Evolutionary conservation across 2,888 invertebrate species (phyloP), one percentile per base, ranked within the genome.

Genomic region (Melieria omissa): DNA sequence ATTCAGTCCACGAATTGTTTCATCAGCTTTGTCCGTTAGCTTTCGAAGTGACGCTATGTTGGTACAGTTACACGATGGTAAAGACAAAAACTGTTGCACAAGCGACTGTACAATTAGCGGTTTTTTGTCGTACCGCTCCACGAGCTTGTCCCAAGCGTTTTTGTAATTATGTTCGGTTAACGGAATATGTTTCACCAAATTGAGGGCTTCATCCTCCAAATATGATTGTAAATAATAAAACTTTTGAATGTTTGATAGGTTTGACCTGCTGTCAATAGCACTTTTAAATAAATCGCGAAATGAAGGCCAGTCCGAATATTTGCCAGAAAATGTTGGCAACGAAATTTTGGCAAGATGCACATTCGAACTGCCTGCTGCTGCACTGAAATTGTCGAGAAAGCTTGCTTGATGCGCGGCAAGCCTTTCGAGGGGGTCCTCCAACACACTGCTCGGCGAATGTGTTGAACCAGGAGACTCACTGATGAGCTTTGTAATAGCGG

Each of bases 91-190:
- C 0, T 63, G 60, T 41, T 70, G 60, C 14, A 70, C 66, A 9
- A 60, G 67, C 9, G 70, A 72, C 3, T 66, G 64, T 0, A 67
- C 57, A 6, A 72, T 70, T 7, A 67, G 52, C 42, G 60, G 45
- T 12, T 60, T 60, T 9, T 67, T 57, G 58, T 71, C 67, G 10
- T 65, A 72, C 6, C 72, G 58, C 14, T 14, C 57, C 52, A 58
- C 62, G 7, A 72, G 61, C 5, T 57, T 72, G 8, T 74, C 66
- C 71, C 74, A 74, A 0, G 69, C 74, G 60, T 72, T 64, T 42
- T 72, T 29, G 14, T 72, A 74, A 29, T 74, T 72, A 29, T 52
- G 41, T 4, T 72, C 66, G 5, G 74, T 62, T 45, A 64, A 65
- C 46, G 61, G 14, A 12, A 74, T 63, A 45, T 67, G 74, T 14